Percentiles rank a stretch among this genome's conserved stretches.
These are phyloP conservation scores for Columbina picui DNA, from an alignment of 2,113 vertebrate genomes.

Conservation along the genomic window DNA sequence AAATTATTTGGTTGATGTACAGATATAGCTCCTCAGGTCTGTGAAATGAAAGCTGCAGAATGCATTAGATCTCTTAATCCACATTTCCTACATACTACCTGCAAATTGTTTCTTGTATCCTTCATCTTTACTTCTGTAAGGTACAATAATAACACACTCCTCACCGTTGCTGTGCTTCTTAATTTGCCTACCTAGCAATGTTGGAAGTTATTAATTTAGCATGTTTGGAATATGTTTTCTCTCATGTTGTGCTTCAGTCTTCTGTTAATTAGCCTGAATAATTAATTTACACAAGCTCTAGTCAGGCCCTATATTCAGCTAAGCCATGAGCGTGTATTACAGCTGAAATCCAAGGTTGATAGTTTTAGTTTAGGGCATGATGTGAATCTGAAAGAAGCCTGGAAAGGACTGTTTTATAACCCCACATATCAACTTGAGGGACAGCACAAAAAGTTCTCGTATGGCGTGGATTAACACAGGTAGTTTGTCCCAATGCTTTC, in stretches of 20 bases:
- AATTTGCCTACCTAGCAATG: neutral
- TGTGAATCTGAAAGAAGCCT: neutral
- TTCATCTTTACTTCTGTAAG: neutral
- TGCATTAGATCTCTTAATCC: neutral
- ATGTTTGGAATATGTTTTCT: neutral
- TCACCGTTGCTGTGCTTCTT: neutral
- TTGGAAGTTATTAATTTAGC: slow-evolving; percentile 10
- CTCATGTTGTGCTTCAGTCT: neutral
- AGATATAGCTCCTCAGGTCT: neutral
- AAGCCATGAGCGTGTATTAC: neutral
- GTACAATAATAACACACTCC: neutral
- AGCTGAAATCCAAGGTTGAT: neutral
- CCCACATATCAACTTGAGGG: neutral
- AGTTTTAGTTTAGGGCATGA: neutral
- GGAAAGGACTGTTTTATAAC: neutral
- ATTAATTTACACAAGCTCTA: neutral
- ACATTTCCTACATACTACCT: neutral
- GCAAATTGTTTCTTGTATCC: neutral
- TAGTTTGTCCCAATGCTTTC: neutral
- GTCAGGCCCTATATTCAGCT: neutral
- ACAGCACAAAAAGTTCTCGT: neutral
- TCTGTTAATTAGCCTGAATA: slow-evolving; percentile 24
- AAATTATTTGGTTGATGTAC: neutral
- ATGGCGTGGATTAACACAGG: neutral
- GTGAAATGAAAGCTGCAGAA: neutral